phyloP scores from a whole-genome alignment of 1,140 invertebrate genomes.

The Acromyrmex heyeri region DNA sequence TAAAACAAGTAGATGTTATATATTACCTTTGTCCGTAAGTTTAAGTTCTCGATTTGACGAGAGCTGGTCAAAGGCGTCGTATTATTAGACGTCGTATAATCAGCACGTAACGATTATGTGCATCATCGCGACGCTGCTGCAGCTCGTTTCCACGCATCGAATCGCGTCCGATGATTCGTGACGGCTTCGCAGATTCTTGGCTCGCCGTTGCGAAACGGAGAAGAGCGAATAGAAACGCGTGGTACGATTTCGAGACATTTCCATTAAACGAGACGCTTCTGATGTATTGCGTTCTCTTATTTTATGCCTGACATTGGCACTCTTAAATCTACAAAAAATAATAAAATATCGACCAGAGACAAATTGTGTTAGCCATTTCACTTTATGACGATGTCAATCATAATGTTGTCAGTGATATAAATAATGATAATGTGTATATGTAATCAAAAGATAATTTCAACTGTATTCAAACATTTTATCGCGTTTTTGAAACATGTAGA shows the following conservation, averaged over 20 bases:
- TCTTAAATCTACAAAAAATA: conserved; percentile 34
- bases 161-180: conserved; percentile 62
- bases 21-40: conserved; percentile 10
- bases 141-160: conserved; percentile 61
- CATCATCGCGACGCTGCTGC: conserved; percentile 57
- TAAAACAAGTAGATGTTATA: not conserved
- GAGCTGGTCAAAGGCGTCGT: conserved; percentile 37
- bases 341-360: not conserved
- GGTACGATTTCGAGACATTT: conserved; percentile 33
- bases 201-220: conserved; percentile 35
- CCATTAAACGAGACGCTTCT: conserved; percentile 49
- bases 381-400: not conserved
- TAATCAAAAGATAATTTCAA: not conserved
- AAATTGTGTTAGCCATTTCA: conserved; percentile 11
- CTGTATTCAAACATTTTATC: not conserved
- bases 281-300: conserved; percentile 37
- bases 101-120: conserved; percentile 63
- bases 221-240: conserved; percentile 15
- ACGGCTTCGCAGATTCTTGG: conserved; percentile 50
- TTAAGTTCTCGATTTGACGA: conserved; percentile 19
- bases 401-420: not conserved
- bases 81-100: conserved; percentile 61
- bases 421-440: not conserved
- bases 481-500: not conserved
- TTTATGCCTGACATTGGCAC: conserved; percentile 27